Conservation (phyloP, 1,140 invertebrate species). For the Ridgeia piscesae region DNA sequence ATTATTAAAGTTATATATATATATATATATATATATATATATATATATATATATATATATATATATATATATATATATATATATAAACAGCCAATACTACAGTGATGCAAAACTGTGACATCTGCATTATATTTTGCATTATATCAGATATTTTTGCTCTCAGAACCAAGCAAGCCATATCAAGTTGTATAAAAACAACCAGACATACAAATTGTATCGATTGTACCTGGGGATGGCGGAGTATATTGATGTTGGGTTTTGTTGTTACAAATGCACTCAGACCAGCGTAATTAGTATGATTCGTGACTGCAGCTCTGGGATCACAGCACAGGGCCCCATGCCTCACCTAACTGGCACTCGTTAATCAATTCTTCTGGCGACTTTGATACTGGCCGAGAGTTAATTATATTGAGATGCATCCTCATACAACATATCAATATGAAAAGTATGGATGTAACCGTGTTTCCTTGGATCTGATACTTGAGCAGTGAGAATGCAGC, state of each 20-base stretch:
- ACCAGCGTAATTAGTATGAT: not conserved
- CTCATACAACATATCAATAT: not conserved
- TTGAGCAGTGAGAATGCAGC: not conserved
- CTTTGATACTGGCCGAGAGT: not conserved
- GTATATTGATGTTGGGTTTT: not conserved
- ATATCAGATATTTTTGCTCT: not conserved
- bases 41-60: not conserved
- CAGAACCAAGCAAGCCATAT: not conserved
- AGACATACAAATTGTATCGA: not conserved
- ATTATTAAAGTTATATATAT: not conserved
- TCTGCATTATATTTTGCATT: not conserved
- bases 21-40: not conserved
- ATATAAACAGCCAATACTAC: not conserved
- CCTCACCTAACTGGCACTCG: not conserved
- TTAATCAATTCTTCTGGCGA: not conserved
- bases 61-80: not conserved
- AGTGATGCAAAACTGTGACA: not conserved
- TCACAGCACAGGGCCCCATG: not conserved
- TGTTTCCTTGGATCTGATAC: not conserved
- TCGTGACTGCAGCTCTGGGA: not conserved
- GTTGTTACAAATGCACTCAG: not conserved
- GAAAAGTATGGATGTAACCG: not conserved
- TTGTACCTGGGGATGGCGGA: not conserved
- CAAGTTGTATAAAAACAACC: not conserved
- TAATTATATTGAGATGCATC: not conserved